These are phyloP conservation scores for Calliphora vicina DNA, from an alignment of 1,140 invertebrate species.

Conservation along the genomic window DNA sequence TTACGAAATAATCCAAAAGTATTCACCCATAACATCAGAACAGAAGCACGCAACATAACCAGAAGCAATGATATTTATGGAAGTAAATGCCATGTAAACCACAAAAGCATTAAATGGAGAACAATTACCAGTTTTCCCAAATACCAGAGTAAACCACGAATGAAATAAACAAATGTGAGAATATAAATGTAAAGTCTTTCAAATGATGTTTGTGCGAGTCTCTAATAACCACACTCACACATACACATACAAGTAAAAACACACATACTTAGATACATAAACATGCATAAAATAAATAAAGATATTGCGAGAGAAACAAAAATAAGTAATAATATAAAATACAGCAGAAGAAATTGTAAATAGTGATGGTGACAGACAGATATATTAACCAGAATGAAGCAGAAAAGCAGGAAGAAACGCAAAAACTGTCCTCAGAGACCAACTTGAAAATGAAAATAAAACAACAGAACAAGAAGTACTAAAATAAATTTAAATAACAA, in stretches of 20 bases:
- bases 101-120: slow-evolving; percentile 5
- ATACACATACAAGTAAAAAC: background rate
- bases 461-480: background rate
- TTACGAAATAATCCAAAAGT: background rate
- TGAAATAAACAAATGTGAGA: slow-evolving; percentile 6
- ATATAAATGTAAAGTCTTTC: background rate
- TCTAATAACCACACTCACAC: background rate
- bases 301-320: background rate
- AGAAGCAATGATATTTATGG: background rate
- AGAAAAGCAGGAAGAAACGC: background rate
- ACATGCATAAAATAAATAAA: background rate
- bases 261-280: too few relatives aligned
- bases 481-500: background rate
- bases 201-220: background rate
- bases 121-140: slow-evolving; percentile 1
- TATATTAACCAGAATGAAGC: slow-evolving; percentile 1
- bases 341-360: background rate
- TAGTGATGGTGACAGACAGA: slow-evolving; percentile 15
- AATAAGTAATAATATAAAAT: background rate
- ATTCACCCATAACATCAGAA: background rate
- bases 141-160: background rate
- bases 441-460: background rate
- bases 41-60: background rate
- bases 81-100: background rate
- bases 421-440: background rate